These are phyloP conservation scores for Lepidonotus clava DNA, from an alignment of 2,888 invertebrate genomes.

Conservation along the genomic window DNA sequence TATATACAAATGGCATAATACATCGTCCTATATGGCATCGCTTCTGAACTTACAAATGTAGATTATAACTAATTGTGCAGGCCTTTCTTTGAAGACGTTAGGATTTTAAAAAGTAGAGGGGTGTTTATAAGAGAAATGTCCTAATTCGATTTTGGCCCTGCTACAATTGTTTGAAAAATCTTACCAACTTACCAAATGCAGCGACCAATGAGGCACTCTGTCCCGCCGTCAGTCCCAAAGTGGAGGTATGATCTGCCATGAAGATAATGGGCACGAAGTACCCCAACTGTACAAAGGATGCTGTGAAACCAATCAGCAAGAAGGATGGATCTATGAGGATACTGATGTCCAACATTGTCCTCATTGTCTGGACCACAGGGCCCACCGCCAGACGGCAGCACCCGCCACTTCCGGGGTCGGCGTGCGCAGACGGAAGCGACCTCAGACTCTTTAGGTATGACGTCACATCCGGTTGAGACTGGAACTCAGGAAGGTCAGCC, in stretches of 20 bases:
- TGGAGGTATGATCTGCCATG: constrained; percentile 86
- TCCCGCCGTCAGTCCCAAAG: constrained; percentile 71
- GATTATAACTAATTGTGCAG: no score
- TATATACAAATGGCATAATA: not conserved
- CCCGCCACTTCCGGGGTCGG: constrained; percentile 55
- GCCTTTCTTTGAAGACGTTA: no score
- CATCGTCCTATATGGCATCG: not conserved
- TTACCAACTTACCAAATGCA: constrained; percentile 88
- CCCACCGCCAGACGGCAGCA: not conserved
- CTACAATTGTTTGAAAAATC: no score
- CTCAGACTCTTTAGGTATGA: constrained; percentile 75
- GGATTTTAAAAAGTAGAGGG: not conserved
- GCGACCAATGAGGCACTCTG: constrained; percentile 88
- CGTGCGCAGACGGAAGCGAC: constrained; percentile 68
- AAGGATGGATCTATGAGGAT: constrained; percentile 93
- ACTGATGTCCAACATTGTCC: constrained; percentile 89
- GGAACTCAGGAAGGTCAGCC: not conserved
- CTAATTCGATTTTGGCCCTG: no score
- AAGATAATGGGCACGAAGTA: constrained; percentile 97
- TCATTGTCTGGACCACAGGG: constrained; percentile 76
- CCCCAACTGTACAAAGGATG: constrained; percentile 93
- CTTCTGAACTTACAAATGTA: no score
- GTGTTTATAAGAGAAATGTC: not conserved
- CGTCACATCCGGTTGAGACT: not conserved
- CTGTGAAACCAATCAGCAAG: constrained; percentile 91